phyloP scores from a whole-genome alignment of 1,140 invertebrate species.

The Drosophila repletoides region DNA sequence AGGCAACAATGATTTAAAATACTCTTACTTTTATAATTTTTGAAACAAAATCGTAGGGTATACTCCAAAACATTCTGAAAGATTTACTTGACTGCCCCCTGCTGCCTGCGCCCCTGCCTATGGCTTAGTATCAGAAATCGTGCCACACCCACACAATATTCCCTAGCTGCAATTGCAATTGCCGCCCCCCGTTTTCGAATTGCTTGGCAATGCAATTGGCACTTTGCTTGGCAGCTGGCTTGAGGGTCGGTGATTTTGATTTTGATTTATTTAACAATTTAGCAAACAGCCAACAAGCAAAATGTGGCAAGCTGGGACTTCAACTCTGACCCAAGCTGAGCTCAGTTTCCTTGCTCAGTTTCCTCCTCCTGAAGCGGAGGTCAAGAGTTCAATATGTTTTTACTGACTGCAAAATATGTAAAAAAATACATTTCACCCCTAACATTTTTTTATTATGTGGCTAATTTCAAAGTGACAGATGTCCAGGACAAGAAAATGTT shows the following conservation, averaged over 20 bases:
- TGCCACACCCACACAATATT: no score
- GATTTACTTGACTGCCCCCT: no score
- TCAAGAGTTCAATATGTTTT: slow-evolving; percentile 22
- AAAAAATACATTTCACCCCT: not conserved
- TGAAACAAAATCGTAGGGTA: no score
- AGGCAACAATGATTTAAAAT: no score
- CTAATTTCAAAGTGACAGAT: not conserved
- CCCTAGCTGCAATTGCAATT: no score
- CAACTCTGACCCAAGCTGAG: not conserved
- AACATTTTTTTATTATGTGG: slow-evolving; percentile 1
- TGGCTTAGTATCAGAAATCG: no score
- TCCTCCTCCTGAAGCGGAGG: slow-evolving; percentile 1
- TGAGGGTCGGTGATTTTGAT: slow-evolving; percentile 44
- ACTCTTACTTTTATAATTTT: no score
- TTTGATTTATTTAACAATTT: slow-evolving; percentile 80
- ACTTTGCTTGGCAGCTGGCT: slow-evolving; percentile 61
- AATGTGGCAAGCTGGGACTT: slow-evolving; percentile 57
- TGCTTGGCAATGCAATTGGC: slow-evolving; percentile 55
- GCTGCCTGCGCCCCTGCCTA: not conserved
- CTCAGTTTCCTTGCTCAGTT: not conserved
- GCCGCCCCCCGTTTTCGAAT: not conserved
- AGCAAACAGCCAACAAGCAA: slow-evolving; percentile 50
- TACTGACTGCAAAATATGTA: not conserved
- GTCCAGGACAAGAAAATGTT: not conserved
- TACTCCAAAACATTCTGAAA: no score